Conservation (phyloP, 2,113 vertebrate genomes). For the Gavia stellata region DNA sequence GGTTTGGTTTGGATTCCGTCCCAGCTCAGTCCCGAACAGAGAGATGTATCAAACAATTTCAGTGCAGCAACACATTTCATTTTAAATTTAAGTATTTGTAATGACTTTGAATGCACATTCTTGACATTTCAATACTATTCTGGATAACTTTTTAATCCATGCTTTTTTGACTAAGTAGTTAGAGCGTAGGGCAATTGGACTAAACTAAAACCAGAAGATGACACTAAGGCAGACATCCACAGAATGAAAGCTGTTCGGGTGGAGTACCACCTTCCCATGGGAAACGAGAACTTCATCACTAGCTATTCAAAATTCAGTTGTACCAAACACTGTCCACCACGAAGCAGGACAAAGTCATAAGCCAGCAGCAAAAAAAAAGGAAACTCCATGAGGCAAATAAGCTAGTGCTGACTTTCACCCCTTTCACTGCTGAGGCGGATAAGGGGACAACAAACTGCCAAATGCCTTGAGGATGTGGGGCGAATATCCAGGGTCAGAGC, state of each 20-base stretch:
- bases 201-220: neutral
- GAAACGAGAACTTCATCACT: neutral
- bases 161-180: neutral
- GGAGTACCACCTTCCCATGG: neutral
- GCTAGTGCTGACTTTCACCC: neutral
- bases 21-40: slow-evolving; percentile 3
- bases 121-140: neutral
- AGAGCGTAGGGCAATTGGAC: neutral
- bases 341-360: neutral
- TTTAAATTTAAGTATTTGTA: neutral
- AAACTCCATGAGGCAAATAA: neutral
- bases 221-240: neutral
- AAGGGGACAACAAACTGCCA: neutral
- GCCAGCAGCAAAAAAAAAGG: neutral
- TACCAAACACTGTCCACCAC: neutral
- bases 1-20: slow-evolving; percentile 44
- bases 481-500: neutral
- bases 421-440: neutral
- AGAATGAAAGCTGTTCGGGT: neutral
- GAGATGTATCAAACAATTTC: slow-evolving; percentile 13
- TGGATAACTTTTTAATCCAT: neutral
- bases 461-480: neutral
- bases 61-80: neutral
- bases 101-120: neutral
- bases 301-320: neutral